Evolutionary conservation across 2,888 invertebrate genomes (phyloP), one percentile per base, ranked within the genome.

Genomic region (Lasioglossum pauxillum): DNA sequence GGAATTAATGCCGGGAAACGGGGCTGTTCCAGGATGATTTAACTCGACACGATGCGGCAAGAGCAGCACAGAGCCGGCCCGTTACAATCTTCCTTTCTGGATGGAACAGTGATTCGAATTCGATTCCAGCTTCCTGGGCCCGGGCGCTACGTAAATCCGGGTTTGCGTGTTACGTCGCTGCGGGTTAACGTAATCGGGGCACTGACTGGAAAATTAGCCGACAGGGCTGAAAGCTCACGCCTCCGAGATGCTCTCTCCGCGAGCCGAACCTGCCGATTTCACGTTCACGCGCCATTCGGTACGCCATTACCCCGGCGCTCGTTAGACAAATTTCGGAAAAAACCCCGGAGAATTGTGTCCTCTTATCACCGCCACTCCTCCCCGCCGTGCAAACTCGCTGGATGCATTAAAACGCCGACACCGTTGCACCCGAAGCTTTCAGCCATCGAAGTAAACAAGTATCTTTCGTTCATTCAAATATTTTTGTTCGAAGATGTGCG

Each of bases 131-230:
- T 41, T 64, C 60, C 67, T 35, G 57, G 76, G 73, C 77, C 78
- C 76, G 41, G 5, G 12, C 86, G 35, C 71, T 38, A 79, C 87
- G 83, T 79, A 83, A 86, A 87, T 83, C 86, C 84, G 49, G 69
- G 80, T 49, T 86, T 60, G 87, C 86, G 46, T 83, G 84, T 80
- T 77, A 74, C 87, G 76, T 84, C 84, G 82, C 75, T 38, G 60
- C 71, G 57, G 76, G 83, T 87, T 86, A 82, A 79, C 81, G 84
- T 80, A 79, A 81, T 81, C 87, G 80, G 69, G 46, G 67, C 81
- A 84, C 69, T 72, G 81, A 75, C 87, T 87, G 87, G 87, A 88
- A 88, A 87, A 86, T 87, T 87, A 87, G 83, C 78, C 86, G 80
- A 78, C 86, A 82, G 82, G 64, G 79, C 77, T 57, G 86, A 79